Evolutionary conservation across 2,888 invertebrate genomes (phyloP).

Genomic region (Sphaerophoria rueppellii): DNA sequence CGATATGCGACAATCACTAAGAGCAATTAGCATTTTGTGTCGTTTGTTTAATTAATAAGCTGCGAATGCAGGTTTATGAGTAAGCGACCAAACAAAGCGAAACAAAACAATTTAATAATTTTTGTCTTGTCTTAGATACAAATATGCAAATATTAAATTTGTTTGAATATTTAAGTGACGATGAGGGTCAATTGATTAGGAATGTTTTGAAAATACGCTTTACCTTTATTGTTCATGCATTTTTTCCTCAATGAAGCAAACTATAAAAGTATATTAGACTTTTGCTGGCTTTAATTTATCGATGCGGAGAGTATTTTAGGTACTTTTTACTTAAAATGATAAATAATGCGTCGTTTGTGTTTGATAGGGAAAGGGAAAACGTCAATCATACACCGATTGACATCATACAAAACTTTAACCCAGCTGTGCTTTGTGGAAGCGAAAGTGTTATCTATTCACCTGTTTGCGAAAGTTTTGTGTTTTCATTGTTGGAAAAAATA

Average conservation of each 20-base stretch:
- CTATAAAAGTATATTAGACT: not conserved
- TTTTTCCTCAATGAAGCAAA: too few relatives aligned
- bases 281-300: not conserved
- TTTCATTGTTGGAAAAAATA: too few relatives aligned
- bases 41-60: constrained; percentile 65
- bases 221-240: not conserved
- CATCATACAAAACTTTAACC: not conserved
- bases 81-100: constrained; percentile 40
- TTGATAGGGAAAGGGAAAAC: constrained; percentile 31
- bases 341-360: not conserved
- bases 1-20: constrained; percentile 48
- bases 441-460: constrained; percentile 24
- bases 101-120: constrained; percentile 19
- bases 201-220: not conserved
- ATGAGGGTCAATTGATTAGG: not conserved
- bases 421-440: not conserved
- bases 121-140: not conserved
- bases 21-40: constrained; percentile 65
- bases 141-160: not conserved
- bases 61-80: constrained; percentile 47
- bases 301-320: not conserved
- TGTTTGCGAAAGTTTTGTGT: not conserved
- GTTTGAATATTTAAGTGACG: not conserved
- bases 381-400: constrained; percentile 4
- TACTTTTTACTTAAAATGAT: constrained; percentile 10